Evolutionary conservation across 2,888 invertebrate species (phyloP).

Genomic region (Dysmachus trigonus): DNA sequence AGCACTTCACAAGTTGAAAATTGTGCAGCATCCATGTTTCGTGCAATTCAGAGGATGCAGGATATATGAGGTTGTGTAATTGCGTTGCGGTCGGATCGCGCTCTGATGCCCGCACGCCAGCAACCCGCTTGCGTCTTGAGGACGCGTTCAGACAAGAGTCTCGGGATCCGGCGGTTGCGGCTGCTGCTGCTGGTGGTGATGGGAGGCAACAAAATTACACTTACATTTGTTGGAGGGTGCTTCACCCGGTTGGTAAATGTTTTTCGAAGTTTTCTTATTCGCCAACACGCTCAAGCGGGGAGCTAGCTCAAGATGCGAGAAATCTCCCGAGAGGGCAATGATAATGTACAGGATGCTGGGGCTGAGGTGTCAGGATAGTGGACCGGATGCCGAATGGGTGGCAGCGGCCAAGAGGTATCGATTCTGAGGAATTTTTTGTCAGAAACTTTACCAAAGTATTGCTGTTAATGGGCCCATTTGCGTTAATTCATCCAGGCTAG

Average conservation of each 20-base stretch:
- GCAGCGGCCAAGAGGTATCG: background rate
- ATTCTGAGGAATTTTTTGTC: background rate
- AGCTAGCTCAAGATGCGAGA: background rate
- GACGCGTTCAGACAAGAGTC: too few relatives aligned
- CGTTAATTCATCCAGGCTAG: background rate
- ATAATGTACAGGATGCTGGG: background rate
- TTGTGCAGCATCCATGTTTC: constrained; percentile 21
- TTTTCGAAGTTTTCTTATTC: background rate
- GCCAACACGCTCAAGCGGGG: background rate
- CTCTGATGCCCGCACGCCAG: too few relatives aligned
- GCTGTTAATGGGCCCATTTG: background rate
- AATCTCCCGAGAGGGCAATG: background rate
- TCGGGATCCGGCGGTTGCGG: background rate
- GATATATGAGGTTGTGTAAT: constrained; percentile 31
- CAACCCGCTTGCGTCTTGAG: background rate
- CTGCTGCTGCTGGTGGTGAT: too few relatives aligned
- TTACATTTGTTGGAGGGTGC: background rate
- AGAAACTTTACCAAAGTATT: background rate
- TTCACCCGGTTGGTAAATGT: background rate
- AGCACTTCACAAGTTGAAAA: constrained; percentile 33
- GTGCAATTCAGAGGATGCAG: constrained; percentile 28
- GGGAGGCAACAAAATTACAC: constrained; percentile 14
- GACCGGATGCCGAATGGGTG: background rate
- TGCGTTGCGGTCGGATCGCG: constrained; percentile 4
- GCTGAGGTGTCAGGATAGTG: background rate